Base-by-base conservation (phyloP, 1,140 invertebrate genomes). In the Physella acuta region DNA sequence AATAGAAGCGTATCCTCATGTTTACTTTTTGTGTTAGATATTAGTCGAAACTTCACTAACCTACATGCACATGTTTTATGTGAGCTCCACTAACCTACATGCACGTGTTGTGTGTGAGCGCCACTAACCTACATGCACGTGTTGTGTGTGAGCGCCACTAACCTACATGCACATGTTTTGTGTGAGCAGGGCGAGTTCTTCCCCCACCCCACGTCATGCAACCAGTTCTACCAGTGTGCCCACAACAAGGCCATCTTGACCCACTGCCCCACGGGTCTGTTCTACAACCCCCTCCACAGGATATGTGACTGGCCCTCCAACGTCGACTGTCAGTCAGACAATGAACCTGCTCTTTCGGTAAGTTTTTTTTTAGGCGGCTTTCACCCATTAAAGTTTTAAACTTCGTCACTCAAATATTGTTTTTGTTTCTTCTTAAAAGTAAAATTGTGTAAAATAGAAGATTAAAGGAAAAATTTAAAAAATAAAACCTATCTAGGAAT, bases 141-240 rank as follows among this genome's bases (percentile, higher is more conserved):
- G 8, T 44, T 44, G 39, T 8, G 8, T 8, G 20, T 44, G 39
- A 44, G 8, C 20, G 8, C 20, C 8, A 11, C 20, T 44, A 44
- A 44, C 20, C 20, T 11, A 44, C 20, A 11, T 11, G 8, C 20
- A 11, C 39, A 8, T 44, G 8, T 44, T 44, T 8, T 11, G 8
- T 44, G 8, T 36, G 11, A 17, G 17, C 62, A 64, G 62, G 39
- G 31, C 2, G 37, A 52, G 39, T 67, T 67, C 34, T 26, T 56
- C 16, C 51, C 51, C 28, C 64, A 71, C n/a, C 63, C 70, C 0
- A 1, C 3, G 1, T 51, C 61, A 28, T 71, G 70, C 34, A 39
- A 49, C 3, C 52, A 58, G 26, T 71, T 71, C 53, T 71, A 71
- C 58, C 70, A 67, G 52, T 71, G 70, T 53, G 63, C 63, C 36